Evolutionary conservation across 2,113 vertebrate species (phyloP).

Genomic region (Meriones unguiculatus): DNA sequence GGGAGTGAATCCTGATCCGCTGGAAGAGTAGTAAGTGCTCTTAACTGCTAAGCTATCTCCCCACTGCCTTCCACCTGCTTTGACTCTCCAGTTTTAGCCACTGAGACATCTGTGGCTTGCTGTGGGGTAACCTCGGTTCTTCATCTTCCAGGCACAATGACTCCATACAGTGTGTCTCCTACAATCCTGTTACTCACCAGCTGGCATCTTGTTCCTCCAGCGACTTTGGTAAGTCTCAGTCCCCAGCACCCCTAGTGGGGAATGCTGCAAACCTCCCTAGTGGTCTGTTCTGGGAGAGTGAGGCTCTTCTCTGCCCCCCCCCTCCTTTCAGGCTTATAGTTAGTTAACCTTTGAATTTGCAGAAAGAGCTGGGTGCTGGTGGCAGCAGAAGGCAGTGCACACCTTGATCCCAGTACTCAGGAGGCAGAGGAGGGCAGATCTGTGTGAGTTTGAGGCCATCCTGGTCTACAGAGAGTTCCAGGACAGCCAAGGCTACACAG

Average conservation of each 20-base stretch:
- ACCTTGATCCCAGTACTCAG: not conserved
- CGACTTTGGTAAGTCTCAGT: slow-evolving; percentile 94
- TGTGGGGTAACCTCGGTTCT: slow-evolving; percentile 35
- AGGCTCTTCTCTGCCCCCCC: not conserved
- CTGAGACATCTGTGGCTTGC: slow-evolving; percentile 26
- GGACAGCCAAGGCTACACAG: not conserved
- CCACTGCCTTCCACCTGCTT: not conserved
- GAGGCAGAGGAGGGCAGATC: not conserved
- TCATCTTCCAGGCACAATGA: slow-evolving; percentile 93
- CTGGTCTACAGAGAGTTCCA: not conserved
- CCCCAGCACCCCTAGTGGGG: not conserved
- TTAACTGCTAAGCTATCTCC: not conserved
- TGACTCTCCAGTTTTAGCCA: slow-evolving; percentile 50
- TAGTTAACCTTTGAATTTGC: not conserved
- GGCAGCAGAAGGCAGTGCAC: not conserved
- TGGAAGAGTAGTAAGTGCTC: not conserved
- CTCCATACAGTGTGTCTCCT: slow-evolving; percentile 96
- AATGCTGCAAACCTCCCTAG: not conserved
- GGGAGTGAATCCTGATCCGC: not conserved
- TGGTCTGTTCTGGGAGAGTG: not conserved
- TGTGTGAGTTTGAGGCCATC: not conserved
- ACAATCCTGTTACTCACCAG: slow-evolving; percentile 98
- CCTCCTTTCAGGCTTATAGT: too few relatives aligned
- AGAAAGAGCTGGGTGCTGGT: not conserved
- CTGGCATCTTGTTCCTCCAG: slow-evolving; percentile 97